Evolutionary conservation across 30 jellyfish, hydroid and myxozoan genomes (phyloP), one percentile per base, ranked within the genome.

Genomic region (Cassiopea andromeda): DNA sequence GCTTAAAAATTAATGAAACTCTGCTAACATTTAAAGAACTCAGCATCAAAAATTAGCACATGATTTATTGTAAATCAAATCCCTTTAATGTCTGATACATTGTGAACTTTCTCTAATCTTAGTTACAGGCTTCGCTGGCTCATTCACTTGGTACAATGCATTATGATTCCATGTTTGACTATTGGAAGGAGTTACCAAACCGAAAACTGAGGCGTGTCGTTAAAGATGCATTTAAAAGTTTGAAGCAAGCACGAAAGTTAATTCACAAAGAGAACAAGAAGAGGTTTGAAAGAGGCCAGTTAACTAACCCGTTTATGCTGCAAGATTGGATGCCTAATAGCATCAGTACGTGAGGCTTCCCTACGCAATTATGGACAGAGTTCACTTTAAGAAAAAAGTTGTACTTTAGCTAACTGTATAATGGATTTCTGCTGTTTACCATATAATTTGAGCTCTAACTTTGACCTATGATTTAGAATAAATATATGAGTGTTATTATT

Each of bases 251-350:
- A 54, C 69, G 68, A 16, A 50, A 45, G 15, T 15, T 16, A 8
- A 38, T 88, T 44, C 81, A 88, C 83, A 50, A 69, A 27, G 19
- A 85, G 54, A 88, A 88, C 48, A 46, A n/a, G 67, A 88, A 50
- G 48, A 19, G 95, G 54, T 58, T 8, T 45, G 46, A 73, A 46
- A 48, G 61, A 19, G 91, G 87, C 1, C 91, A 88, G 60, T 69
- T 88, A n/a, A 79, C 95, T 5, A 72, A 88, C 69, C 95, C 95
- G 14, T 88, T n/a, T 47, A 72, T 88, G 86, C 64, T 80, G 49
- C 95, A 78, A 14, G 91, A 77, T 7, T 88, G 85, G 87, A 72
- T 88, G 74, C 83, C 95, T 1, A 88, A 88, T 46, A 88, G 95
- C 58, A 78, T 79, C 1, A 69, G 87, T 58, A 69, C 91, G 4